These are phyloP conservation scores for Ceyx margarethae DNA, from an alignment of 2,113 vertebrate species.

Conservation along the genomic window DNA sequence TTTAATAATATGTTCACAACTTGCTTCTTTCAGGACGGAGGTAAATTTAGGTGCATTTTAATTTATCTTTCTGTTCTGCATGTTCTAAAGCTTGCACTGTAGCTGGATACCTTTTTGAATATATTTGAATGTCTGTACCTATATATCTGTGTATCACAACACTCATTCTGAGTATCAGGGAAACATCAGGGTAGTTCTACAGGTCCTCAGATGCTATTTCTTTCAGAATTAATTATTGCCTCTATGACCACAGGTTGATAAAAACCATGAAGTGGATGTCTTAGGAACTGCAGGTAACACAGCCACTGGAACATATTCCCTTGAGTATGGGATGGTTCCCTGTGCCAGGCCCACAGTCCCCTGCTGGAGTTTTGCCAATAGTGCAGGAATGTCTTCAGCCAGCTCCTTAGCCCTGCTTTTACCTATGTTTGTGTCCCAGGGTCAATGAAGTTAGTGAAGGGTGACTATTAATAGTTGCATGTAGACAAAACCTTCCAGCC, in stretches of 20 bases:
- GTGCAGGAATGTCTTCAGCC: background rate
- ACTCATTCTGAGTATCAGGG: background rate
- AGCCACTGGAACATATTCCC: background rate
- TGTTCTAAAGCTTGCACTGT: conserved; percentile 10
- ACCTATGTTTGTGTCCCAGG: accelerated
- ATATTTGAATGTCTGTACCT: background rate
- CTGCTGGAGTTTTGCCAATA: background rate
- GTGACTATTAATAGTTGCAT: background rate
- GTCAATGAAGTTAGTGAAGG: background rate
- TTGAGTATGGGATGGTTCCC: background rate
- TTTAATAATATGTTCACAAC: conserved; percentile 41
- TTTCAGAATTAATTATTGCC: conserved; percentile 16
- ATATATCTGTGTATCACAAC: background rate
- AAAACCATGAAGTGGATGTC: background rate
- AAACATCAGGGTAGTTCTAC: background rate
- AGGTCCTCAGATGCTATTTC: background rate
- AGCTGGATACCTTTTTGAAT: background rate
- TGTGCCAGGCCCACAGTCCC: background rate
- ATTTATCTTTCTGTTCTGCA: background rate
- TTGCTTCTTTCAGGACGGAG: background rate
- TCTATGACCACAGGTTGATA: background rate
- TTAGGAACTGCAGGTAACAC: background rate
- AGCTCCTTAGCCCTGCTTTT: background rate
- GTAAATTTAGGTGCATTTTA: conserved; percentile 3
- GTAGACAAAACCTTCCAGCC: background rate